Evolutionary conservation across 2,113 vertebrate genomes (phyloP).

Genomic region (Datnioides undecimradiatus): DNA sequence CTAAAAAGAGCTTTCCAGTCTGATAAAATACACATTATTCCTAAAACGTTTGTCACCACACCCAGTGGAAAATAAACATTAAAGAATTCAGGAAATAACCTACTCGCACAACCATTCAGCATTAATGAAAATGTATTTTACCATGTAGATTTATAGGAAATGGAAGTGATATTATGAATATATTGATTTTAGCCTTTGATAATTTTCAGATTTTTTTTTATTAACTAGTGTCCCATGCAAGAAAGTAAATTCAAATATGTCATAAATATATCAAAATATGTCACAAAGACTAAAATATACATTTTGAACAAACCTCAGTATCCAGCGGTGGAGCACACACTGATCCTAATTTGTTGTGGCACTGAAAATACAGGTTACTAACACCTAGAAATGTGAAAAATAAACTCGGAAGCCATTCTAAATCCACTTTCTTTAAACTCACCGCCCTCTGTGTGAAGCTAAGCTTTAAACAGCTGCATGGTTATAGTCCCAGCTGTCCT

Average conservation of each 20-base stretch:
- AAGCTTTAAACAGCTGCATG: slow-evolving; percentile 62
- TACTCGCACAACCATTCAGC: background rate
- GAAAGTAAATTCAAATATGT: background rate
- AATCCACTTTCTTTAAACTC: slow-evolving; percentile 26
- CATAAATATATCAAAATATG: background rate
- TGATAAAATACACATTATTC: slow-evolving; percentile 2
- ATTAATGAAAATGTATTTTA: background rate
- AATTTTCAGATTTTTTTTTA: too few relatives aligned
- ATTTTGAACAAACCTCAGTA: background rate
- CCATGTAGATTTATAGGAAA: background rate
- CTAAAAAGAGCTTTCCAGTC: background rate
- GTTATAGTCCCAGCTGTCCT: slow-evolving; percentile 66
- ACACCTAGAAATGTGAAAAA: background rate
- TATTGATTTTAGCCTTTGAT: background rate
- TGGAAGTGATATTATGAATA: too few relatives aligned
- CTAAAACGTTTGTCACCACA: background rate
- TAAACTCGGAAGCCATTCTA: background rate
- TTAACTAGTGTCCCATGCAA: background rate
- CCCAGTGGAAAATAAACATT: background rate
- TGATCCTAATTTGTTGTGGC: background rate
- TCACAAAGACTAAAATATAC: background rate
- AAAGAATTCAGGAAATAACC: background rate
- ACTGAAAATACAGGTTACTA: background rate
- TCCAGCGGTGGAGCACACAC: background rate
- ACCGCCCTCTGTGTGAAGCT: slow-evolving; percentile 34